Evolutionary conservation across 2,888 invertebrate species (phyloP).

Genomic region (Hipparchia semele): DNA sequence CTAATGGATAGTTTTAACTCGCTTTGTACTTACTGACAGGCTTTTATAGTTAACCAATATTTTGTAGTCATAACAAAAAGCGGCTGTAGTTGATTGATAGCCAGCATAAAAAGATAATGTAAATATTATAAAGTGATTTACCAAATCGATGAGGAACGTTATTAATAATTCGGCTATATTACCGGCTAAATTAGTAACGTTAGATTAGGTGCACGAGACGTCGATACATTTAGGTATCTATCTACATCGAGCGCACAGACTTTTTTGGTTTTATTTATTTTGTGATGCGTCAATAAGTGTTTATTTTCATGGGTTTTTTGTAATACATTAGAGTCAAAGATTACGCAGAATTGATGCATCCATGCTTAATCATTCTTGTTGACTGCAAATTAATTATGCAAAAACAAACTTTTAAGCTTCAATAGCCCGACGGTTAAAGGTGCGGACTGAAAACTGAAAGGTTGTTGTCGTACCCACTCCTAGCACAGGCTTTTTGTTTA

Average conservation of each 20-base stretch:
- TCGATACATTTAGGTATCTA: background rate
- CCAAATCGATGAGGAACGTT: constrained; percentile 8
- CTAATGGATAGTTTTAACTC: constrained; percentile 14
- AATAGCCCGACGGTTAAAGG: too few relatives aligned
- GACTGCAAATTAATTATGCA: too few relatives aligned
- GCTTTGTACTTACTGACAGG: constrained; percentile 18
- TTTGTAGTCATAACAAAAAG: constrained; percentile 17
- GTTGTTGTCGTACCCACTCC: too few relatives aligned
- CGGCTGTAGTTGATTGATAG: constrained; percentile 21
- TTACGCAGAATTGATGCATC: background rate
- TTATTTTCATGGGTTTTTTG: too few relatives aligned
- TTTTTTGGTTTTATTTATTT: background rate
- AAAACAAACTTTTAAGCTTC: too few relatives aligned
- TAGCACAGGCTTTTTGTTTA: too few relatives aligned
- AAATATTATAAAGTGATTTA: constrained; percentile 24
- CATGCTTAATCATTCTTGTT: too few relatives aligned
- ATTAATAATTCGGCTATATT: background rate
- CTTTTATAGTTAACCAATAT: constrained; percentile 18
- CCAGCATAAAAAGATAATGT: constrained; percentile 19
- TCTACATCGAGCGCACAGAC: background rate
- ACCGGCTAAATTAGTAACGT: background rate
- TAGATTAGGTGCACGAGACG: background rate
- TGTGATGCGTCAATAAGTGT: too few relatives aligned
- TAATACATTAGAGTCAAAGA: too few relatives aligned
- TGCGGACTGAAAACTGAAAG: too few relatives aligned